Evolutionary conservation across 2,888 invertebrate species (phyloP), one percentile per base, ranked within the genome.

Genomic region (Toxonevra muliebris): DNA sequence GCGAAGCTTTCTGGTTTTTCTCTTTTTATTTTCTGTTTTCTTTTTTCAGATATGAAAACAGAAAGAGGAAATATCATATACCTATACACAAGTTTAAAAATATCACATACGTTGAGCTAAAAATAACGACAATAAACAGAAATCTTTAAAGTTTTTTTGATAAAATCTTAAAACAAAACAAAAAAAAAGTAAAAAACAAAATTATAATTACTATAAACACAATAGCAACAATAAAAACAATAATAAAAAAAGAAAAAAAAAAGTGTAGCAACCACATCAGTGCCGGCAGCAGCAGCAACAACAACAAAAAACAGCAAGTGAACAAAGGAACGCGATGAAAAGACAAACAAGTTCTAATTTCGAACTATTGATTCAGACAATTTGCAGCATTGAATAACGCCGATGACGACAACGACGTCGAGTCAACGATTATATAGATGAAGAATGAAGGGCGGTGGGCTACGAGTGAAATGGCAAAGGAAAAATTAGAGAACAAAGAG

Each of bases 341-440:
- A 67, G 48, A 67, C 69, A 67, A 70, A 68, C 71, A 69, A 72
- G 61, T 76, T 78, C 78, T 77, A 78, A 77, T 76, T 78, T 75
- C 69, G 61, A 75, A 73, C 74, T 76, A 79, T 79, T 76, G 77
- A 78, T 77, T 77, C 74, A 74, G 70, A 61, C 62, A 53, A 59
- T 20, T 58, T 41, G 60, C 54, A 55, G 57, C 61, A 43, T 15
- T 15, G 43, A 19, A 17, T 11, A 42, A 48, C 53, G 41, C 13
- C 20, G 17, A 64, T 42, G 42, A 58, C 45, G 64, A 64, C 20
- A 59, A 8, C 54, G 41, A 12, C 54, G 40, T n/a, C n/a, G n/a
- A n/a, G n/a, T n/a, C n/a, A n/a, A n/a, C 40, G 40, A 30, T 7
- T 15, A 48, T 15, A 61, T n/a, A 41, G 9, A 13, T n/a, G 45